Conservation (phyloP, 1,140 invertebrate species). For the Sesamia nonagrioides region DNA sequence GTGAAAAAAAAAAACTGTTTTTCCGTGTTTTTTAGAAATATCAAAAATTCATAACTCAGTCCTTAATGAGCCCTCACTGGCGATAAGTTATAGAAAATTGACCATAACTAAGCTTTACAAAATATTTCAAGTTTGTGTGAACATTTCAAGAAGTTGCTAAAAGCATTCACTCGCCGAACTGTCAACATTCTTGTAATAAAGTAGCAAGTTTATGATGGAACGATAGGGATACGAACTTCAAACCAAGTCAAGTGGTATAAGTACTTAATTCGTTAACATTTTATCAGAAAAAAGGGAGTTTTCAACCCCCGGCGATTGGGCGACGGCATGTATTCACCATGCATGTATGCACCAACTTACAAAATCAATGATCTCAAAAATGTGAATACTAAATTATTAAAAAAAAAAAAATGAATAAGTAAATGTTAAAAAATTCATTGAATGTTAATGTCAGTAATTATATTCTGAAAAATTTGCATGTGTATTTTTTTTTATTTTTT, state of each 20-base stretch:
- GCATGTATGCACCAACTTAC: neutral
- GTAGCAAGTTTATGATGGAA: slow-evolving; percentile 50
- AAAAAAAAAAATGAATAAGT: no score
- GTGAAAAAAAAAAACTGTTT: no score
- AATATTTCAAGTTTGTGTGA: slow-evolving; percentile 17
- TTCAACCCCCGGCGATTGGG: slow-evolving; percentile 9
- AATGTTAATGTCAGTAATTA: no score
- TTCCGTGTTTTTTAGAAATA: neutral
- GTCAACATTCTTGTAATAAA: slow-evolving; percentile 43
- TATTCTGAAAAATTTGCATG: no score
- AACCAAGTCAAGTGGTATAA: slow-evolving; percentile 33
- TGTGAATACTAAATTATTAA: no score
- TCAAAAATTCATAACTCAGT: slow-evolving; percentile 9
- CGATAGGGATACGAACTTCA: slow-evolving; percentile 4
- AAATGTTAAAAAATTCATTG: no score
- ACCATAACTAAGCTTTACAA: slow-evolving; percentile 5
- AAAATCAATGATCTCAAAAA: no score
- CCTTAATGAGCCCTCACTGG: neutral
- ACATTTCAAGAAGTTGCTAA: slow-evolving; percentile 47
- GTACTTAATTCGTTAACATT: slow-evolving; percentile 12
- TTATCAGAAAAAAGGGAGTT: slow-evolving; percentile 21
- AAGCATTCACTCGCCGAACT: neutral
- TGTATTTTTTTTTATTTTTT: no score
- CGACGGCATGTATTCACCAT: neutral
- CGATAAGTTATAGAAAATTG: neutral